Percentiles rank a stretch among this genome's conserved stretches.
These are phyloP conservation scores for Xerus rutilus DNA, from an alignment of 2,797 vertebrate genomes.

Conservation along the genomic window DNA sequence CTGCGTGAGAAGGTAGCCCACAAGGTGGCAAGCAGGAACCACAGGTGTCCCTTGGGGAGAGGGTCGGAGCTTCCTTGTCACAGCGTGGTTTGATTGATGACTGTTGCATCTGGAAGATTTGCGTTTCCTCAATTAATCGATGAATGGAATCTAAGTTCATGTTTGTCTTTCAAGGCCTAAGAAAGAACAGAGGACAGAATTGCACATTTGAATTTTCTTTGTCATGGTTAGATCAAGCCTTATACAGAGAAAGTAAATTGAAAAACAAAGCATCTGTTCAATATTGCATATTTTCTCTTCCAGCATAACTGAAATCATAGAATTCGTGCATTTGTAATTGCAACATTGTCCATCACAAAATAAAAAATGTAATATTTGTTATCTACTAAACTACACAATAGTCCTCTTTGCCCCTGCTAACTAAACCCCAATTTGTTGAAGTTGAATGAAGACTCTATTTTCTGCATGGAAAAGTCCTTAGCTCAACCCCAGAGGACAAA, in stretches of 20 bases:
- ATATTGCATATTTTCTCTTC: not conserved
- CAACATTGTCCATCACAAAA: not conserved
- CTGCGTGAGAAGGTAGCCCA: not conserved
- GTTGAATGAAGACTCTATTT: not conserved
- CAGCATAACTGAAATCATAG: not conserved
- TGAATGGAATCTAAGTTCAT: conserved; percentile 75
- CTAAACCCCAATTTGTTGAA: not conserved
- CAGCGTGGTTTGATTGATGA: not conserved
- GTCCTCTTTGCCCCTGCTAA: not conserved
- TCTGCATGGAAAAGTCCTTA: not conserved
- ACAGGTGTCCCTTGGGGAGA: not conserved
- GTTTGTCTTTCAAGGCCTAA: conserved; percentile 67
- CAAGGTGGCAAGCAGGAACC: not conserved
- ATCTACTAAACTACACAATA: not conserved
- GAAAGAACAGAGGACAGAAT: conserved; percentile 60
- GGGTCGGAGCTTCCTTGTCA: not conserved
- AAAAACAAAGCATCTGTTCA: not conserved
- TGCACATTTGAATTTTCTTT: not conserved
- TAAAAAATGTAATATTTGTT: not conserved
- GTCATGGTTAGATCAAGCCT: not conserved
- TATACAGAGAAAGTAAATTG: not conserved
- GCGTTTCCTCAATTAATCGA: conserved; percentile 77
- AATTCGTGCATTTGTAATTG: not conserved
- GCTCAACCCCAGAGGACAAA: not conserved
- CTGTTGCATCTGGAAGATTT: conserved; percentile 56